Conservation (phyloP, 2,888 invertebrate genomes). For the Dryadula phaetusa region DNA sequence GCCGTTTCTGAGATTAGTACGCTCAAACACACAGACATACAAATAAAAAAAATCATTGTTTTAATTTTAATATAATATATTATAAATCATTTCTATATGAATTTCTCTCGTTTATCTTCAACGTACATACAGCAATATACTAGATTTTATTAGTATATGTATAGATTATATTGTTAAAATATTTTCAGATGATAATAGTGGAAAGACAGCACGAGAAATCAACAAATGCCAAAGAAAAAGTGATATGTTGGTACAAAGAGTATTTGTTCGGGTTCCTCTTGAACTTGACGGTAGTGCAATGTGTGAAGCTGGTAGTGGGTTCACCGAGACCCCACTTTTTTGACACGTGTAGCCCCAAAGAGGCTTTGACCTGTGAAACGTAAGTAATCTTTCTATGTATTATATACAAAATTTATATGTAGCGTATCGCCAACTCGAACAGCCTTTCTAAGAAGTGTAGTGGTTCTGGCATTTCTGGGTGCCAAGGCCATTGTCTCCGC, state of each 20-base stretch:
- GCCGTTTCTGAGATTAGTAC: too few relatives aligned
- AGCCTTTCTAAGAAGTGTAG: too few relatives aligned
- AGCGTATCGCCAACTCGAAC: too few relatives aligned
- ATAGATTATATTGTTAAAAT: neutral
- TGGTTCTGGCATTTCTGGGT: too few relatives aligned
- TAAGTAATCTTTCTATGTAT: constrained; percentile 48
- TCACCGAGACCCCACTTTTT: constrained; percentile 91
- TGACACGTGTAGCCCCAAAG: constrained; percentile 88
- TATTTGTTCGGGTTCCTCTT: constrained; percentile 85
- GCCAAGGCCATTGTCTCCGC: too few relatives aligned
- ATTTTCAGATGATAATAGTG: constrained; percentile 66
- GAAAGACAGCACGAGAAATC: constrained; percentile 62
- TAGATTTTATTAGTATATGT: neutral
- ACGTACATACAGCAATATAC: too few relatives aligned
- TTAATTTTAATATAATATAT: too few relatives aligned
- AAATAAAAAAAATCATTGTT: too few relatives aligned
- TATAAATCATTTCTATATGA: too few relatives aligned
- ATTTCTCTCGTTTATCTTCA: too few relatives aligned
- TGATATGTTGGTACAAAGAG: constrained; percentile 84
- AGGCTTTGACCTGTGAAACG: constrained; percentile 84
- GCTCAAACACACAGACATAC: too few relatives aligned
- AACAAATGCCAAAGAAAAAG: constrained; percentile 60
- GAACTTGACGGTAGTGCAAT: constrained; percentile 84
- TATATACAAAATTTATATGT: too few relatives aligned
- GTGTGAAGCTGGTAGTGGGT: constrained; percentile 86